Percentiles rank a stretch among this genome's conserved stretches.
Evolutionary conservation across 2,797 vertebrate species (phyloP).

Genomic region (Buceros bicornis): DNA sequence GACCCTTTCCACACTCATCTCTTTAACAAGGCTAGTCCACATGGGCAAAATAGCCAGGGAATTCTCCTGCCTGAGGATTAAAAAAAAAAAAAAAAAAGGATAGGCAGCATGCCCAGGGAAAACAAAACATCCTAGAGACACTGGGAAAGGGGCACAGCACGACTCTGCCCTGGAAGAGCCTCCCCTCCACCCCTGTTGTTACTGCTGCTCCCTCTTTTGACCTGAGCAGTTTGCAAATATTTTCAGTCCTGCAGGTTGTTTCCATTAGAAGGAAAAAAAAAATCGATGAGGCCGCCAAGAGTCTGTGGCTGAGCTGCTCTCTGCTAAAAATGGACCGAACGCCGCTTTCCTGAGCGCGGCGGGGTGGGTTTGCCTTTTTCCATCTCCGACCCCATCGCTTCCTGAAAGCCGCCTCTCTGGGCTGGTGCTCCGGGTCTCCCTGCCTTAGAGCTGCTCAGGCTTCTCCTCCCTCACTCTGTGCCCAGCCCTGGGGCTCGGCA

Average conservation of each 20-base stretch:
- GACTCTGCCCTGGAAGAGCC: background rate
- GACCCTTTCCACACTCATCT: background rate
- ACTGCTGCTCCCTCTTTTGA: constrained; percentile 62
- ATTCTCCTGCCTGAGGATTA: background rate
- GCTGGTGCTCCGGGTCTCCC: background rate
- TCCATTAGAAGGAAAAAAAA: constrained; percentile 55
- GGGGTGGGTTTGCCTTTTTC: background rate
- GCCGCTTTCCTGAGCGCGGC: background rate
- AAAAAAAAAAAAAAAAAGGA: background rate
- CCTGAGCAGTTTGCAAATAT: constrained; percentile 67
- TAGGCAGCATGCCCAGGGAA: background rate
- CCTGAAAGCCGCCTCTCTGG: background rate
- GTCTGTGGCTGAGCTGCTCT: constrained; percentile 35
- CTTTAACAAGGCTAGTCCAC: background rate
- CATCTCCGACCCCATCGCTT: background rate
- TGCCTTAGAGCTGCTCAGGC: background rate
- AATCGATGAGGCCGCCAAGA: constrained; percentile 69
- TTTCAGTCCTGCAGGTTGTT: constrained; percentile 71
- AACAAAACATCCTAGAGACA: background rate
- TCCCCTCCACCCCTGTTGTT: background rate
- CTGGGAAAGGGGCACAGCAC: background rate
- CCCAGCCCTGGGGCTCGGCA: background rate
- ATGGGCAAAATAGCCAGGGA: background rate
- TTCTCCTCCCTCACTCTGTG: background rate
- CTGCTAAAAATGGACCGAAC: constrained; percentile 39